Evolutionary conservation across 2,888 invertebrate genomes (phyloP), one percentile per base, ranked within the genome.

Genomic region (Dione juno): DNA sequence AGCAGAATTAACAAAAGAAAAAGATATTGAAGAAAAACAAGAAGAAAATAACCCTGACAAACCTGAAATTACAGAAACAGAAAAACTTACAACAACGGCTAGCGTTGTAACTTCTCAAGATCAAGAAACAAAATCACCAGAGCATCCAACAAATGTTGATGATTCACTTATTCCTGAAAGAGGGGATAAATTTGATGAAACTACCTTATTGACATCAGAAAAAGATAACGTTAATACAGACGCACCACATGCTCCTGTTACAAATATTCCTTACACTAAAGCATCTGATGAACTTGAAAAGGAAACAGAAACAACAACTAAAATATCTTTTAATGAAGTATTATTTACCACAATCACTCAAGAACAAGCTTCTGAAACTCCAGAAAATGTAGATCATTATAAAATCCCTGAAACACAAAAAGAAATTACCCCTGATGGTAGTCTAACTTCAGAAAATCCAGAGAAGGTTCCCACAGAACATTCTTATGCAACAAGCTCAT

Each of bases 161-260:
- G 19, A 69, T n/a, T 37, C 13, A 0, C 45, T 48, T 28, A 65
- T 35, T 13, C 43, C 21, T 3, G 37, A 48, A 14, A 28, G 16
- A 19, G 64, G 57, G 50, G 54, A 54, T 1, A 61, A 43, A 54
- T n/a, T 43, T n/a, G 52, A 70, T 54, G 37, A 61, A 43, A 53
- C 21, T 41, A 40, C 64, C 35, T 21, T 59, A 52, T 3, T 40
- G 2, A 11, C 41, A 69, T 11, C 59, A 35, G 70, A 68, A 54
- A 53, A 70, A 40, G 19, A 48, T 5, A 50, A 66, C 70, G 74
- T 72, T 28, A 21, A 69, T 43, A 76, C 76, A 40, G 75, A 76
- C 66, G 3, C 63, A 13, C 77, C 78, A 7, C 69, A 75, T 67
- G 74, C 74, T 35, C 53, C 71, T 35, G 65, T 77, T 21, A 76